Percentiles rank a stretch among this genome's conserved stretches.
phyloP scores from a whole-genome alignment of 2,797 vertebrate species.

The Propithecus deckenii region DNA sequence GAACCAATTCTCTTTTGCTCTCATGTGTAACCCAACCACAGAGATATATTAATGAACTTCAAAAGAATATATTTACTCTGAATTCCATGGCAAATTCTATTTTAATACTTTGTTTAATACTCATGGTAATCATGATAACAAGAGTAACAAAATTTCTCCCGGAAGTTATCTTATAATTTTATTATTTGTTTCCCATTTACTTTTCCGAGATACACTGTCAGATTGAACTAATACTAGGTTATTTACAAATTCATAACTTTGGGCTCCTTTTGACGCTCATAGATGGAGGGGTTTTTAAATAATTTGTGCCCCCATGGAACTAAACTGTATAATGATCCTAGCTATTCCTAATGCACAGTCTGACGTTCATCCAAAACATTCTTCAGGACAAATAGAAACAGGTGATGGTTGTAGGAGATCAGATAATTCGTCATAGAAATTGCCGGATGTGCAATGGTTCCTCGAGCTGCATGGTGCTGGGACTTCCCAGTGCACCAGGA shows the following conservation, averaged over 20 bases:
- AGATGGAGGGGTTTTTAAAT: not conserved
- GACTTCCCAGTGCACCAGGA: not conserved
- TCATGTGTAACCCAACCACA: not conserved
- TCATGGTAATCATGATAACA: not conserved
- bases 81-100: not conserved
- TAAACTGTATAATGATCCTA: not conserved
- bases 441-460: not conserved
- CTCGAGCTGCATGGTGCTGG: not conserved
- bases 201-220: not conserved
- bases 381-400: not conserved
- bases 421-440: not conserved
- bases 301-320: not conserved
- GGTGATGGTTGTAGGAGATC: not conserved
- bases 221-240: not conserved
- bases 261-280: not conserved
- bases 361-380: not conserved
- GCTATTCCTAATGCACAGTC: not conserved
- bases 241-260: not conserved
- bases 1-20: not conserved
- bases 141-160: not conserved
- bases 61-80: not conserved
- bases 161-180: not conserved
- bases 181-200: not conserved
- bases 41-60: not conserved
- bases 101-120: not conserved